Percentiles rank a stretch among this genome's conserved stretches.
Conservation (phyloP, 2,113 vertebrate species). For the Phainopepla nitens region DNA sequence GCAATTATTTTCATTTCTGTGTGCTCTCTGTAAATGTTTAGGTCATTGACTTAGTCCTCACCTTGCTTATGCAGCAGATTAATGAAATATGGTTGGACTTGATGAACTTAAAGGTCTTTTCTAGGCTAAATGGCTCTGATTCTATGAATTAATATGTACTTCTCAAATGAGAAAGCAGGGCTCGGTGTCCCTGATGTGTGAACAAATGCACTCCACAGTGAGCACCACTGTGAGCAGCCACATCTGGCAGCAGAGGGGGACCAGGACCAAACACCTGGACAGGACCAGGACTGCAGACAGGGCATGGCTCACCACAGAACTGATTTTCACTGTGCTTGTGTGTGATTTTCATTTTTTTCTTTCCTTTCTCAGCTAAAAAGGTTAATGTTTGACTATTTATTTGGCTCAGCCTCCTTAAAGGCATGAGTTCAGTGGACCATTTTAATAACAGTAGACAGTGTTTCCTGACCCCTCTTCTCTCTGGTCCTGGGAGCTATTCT, state of each 20-base stretch:
- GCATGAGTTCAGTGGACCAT: constrained; percentile 46
- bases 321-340: background rate
- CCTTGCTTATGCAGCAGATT: background rate
- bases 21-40: background rate
- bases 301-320: background rate
- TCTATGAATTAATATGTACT: background rate
- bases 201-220: accelerated
- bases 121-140: background rate
- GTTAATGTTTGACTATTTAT: constrained; percentile 30
- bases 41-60: background rate
- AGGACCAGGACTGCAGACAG: background rate
- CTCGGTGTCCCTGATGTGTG: accelerated
- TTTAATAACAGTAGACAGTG: constrained; percentile 36
- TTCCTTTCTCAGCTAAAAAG: background rate
- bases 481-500: background rate
- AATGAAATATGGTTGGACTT: background rate
- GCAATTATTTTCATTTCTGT: background rate
- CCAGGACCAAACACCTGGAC: background rate
- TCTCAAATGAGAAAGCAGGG: background rate
- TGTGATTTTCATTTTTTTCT: background rate
- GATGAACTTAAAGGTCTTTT: background rate
- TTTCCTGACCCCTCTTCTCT: background rate
- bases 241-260: background rate
- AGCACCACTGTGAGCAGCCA: background rate
- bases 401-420: background rate